A percentile compares a stretch with the other conserved stretches of the same genome.
phyloP scores from a whole-genome alignment of 2,113 vertebrate species.

The Gallinago undulata region DNA sequence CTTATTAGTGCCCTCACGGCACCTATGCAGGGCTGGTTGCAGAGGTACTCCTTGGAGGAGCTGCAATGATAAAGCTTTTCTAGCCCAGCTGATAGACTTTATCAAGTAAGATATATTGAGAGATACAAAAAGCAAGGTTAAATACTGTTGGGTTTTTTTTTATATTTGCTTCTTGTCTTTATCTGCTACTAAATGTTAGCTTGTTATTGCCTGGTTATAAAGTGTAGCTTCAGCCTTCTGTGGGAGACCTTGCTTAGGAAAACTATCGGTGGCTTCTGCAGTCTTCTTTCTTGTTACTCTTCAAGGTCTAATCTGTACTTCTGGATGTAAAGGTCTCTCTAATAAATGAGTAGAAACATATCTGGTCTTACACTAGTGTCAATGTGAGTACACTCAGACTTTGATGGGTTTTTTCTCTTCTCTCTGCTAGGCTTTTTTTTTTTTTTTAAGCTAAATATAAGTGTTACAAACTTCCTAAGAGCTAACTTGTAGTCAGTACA shows the following conservation, averaged over 20 bases:
- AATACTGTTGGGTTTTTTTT: too few species aligned
- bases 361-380: neutral
- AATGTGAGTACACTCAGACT: neutral
- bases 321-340: neutral
- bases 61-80: rapidly evolving
- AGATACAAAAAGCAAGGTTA: too few species aligned
- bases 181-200: rapidly evolving
- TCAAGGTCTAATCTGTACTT: neutral
- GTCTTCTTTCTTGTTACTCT: rapidly evolving
- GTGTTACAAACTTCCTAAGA: neutral
- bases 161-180: rapidly evolving
- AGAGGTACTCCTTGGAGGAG: rapidly evolving
- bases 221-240: rapidly evolving
- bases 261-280: neutral
- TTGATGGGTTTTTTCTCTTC: neutral
- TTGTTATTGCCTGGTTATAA: neutral
- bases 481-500: neutral
- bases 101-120: rapidly evolving
- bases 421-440: neutral
- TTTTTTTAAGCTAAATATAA: rapidly evolving
- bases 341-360: neutral
- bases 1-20: neutral
- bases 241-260: rapidly evolving
- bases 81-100: neutral
- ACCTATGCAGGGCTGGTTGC: rapidly evolving